Percentiles rank a stretch among this genome's conserved stretches.
These are phyloP conservation scores for Formica selysi DNA, from an alignment of 1,140 invertebrate species.

Conservation along the genomic window DNA sequence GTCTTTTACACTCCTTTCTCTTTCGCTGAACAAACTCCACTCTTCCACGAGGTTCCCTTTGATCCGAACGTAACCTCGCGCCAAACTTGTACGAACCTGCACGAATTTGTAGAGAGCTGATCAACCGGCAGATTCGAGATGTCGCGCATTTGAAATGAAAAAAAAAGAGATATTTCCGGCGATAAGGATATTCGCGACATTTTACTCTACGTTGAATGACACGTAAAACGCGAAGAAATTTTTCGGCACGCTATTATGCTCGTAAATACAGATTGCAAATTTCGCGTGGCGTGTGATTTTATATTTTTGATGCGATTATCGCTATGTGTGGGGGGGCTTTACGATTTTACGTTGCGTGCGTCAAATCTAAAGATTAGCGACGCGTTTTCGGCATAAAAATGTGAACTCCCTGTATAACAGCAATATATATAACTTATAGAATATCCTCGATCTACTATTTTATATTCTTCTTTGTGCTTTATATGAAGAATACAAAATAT, in stretches of 20 bases:
- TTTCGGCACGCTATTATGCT: slow-evolving; percentile 13
- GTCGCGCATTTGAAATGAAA: background rate
- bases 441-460: background rate
- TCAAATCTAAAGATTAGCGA: slow-evolving; percentile 23
- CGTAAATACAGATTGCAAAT: background rate
- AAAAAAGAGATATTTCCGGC: slow-evolving; percentile 15
- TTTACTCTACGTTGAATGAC: slow-evolving; percentile 18
- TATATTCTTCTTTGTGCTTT: background rate
- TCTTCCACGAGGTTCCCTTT: slow-evolving; percentile 66
- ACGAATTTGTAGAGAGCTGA: background rate
- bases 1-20: slow-evolving; percentile 71
- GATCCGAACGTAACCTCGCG: slow-evolving; percentile 65
- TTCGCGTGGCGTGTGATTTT: slow-evolving; percentile 5
- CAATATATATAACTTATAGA: background rate
- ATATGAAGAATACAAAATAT: too few relatives aligned
- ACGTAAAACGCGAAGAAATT: slow-evolving; percentile 2
- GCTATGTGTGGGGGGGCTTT: too few relatives aligned
- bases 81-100: slow-evolving; percentile 58
- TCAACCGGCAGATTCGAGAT: background rate
- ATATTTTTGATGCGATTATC: slow-evolving; percentile 23
- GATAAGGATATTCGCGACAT: background rate
- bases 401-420: background rate
- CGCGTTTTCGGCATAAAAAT: background rate
- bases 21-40: slow-evolving; percentile 71
- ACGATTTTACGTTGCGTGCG: background rate